Conservation (phyloP, 2,888 invertebrate species). For the Prionchulus punctatus region DNA sequence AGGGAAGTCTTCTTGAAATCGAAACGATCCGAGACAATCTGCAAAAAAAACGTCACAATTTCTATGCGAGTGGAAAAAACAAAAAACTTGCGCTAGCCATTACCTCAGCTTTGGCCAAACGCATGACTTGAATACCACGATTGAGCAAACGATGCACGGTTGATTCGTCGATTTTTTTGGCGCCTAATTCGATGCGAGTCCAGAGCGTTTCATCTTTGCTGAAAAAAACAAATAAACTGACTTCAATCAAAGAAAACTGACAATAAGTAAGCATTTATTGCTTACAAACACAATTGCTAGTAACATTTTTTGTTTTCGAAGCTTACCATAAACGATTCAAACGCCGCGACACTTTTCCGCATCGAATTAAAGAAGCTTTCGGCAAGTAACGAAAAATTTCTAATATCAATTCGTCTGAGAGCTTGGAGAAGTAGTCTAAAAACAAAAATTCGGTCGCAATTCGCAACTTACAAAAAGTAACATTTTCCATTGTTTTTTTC, state of each 20-base stretch:
- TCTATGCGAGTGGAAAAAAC: not conserved
- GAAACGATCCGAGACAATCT: not conserved
- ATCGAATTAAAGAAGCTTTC: slow-evolving; percentile 52
- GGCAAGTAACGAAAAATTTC: slow-evolving; percentile 62
- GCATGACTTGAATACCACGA: not conserved
- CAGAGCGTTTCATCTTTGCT: slow-evolving; percentile 1
- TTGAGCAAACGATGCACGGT: not conserved
- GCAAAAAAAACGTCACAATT: not conserved
- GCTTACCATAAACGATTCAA: too few relatives aligned
- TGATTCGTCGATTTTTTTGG: not conserved
- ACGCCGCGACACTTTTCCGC: slow-evolving; percentile 55
- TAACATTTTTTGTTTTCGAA: too few relatives aligned
- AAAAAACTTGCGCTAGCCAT: not conserved
- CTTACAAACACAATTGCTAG: too few relatives aligned
- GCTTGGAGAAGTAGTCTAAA: slow-evolving; percentile 50
- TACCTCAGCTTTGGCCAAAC: slow-evolving; percentile 3
- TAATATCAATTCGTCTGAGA: slow-evolving; percentile 73
- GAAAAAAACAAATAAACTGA: not conserved
- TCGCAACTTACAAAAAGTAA: too few relatives aligned
- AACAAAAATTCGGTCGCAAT: too few relatives aligned
- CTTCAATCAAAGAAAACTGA: too few relatives aligned
- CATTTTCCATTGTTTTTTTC: too few relatives aligned
- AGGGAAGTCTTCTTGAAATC: not conserved
- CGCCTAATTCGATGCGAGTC: not conserved
- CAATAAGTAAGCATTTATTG: too few relatives aligned